phyloP scores from a whole-genome alignment of 2,113 vertebrate species.

The Heterotilapia buettikoferi region DNA sequence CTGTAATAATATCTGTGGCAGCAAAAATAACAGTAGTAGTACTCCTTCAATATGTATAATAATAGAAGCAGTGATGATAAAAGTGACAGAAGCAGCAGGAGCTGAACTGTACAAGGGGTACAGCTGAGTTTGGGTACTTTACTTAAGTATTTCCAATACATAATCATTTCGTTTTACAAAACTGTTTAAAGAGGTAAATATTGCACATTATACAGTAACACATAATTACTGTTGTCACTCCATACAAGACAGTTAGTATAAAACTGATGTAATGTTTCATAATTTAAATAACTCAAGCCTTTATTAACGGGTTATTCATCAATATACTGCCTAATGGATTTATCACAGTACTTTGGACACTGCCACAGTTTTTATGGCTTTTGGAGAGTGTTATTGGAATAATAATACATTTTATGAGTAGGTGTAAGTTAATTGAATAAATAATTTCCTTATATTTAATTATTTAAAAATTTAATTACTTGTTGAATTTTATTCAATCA shows the following conservation, averaged over 20 bases:
- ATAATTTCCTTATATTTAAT: neutral
- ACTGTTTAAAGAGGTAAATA: neutral
- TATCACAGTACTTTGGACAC: neutral
- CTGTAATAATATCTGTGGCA: conserved; percentile 26
- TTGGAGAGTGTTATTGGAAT: neutral
- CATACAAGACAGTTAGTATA: neutral
- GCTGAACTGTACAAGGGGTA: neutral
- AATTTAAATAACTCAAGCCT: neutral
- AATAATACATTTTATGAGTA: neutral
- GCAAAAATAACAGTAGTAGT: conserved; percentile 11
- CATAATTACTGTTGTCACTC: neutral
- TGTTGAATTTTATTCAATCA: neutral
- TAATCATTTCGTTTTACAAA: neutral
- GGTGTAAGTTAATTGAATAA: neutral
- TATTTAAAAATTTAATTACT: neutral
- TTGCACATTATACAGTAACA: neutral
- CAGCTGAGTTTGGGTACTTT: neutral
- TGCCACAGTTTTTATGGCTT: neutral
- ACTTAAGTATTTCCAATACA: neutral
- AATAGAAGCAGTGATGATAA: neutral
- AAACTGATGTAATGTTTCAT: neutral
- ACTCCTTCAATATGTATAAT: neutral
- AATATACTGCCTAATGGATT: neutral
- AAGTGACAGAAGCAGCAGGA: neutral
- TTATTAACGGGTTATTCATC: neutral